A percentile compares a stretch with the other conserved stretches of the same genome.
phyloP scores from a whole-genome alignment of 2,888 invertebrate species.

The Dryocosmus kuriphilus region DNA sequence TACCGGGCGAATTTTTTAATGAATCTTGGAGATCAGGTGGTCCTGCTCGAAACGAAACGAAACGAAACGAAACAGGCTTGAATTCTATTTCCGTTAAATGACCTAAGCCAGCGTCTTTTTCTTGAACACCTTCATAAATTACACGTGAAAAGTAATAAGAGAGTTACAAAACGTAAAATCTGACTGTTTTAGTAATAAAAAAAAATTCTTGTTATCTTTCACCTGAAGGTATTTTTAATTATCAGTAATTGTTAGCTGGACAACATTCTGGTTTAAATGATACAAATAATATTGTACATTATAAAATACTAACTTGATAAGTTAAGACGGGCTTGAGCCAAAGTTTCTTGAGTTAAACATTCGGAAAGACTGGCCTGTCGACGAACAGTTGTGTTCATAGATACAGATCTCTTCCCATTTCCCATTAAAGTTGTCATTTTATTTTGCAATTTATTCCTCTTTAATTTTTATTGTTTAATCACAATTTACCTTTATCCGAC shows the following conservation, averaged over 20 bases:
- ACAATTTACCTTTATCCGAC: neutral
- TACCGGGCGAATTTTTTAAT: conserved; percentile 4
- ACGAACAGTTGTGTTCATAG: conserved; percentile 64
- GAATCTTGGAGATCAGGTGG: conserved; percentile 15
- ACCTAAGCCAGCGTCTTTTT: conserved; percentile 12
- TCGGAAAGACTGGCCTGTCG: conserved; percentile 72
- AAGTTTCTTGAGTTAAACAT: conserved; percentile 71
- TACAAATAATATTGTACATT: conserved; percentile 10
- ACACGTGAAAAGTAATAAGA: neutral
- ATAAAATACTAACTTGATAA: conserved; percentile 71
- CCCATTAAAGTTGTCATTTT: conserved; percentile 48
- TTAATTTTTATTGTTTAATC: neutral
- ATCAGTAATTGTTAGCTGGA: neutral
- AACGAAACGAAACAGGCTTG: conserved; percentile 22
- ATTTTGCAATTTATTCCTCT: neutral
- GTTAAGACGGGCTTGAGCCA: conserved; percentile 73
- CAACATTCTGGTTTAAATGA: conserved; percentile 1
- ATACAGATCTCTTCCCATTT: conserved; percentile 45
- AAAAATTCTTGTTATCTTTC: neutral
- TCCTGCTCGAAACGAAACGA: conserved; percentile 26
- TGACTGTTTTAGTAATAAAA: neutral
- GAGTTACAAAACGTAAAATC: neutral
- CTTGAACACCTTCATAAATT: conserved; percentile 25
- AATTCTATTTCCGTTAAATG: conserved; percentile 16
- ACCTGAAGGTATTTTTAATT: neutral